Conservation (phyloP, 2,797 vertebrate genomes). For the Enteromius viviparus region DNA sequence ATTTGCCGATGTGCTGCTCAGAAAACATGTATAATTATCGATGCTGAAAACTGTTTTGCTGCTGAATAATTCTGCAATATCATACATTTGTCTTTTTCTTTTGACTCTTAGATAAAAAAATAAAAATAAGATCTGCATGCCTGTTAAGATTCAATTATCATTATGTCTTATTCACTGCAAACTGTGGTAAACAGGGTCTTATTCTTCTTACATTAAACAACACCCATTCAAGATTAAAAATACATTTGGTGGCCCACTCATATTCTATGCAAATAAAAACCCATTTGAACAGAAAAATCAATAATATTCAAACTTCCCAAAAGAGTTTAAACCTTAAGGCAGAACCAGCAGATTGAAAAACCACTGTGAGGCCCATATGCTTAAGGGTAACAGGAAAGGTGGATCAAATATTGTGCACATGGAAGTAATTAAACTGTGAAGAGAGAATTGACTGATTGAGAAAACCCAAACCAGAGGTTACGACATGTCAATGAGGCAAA, state of each 20-base stretch:
- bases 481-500: neutral
- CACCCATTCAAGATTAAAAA: neutral
- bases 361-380: neutral
- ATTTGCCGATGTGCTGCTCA: neutral
- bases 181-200: neutral
- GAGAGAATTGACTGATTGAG: neutral
- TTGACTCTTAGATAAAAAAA: too few relatives aligned
- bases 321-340: neutral
- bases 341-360: neutral
- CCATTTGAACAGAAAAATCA: neutral
- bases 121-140: too few relatives aligned
- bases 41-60: neutral
- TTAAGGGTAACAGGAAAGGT: slow-evolving; percentile 7
- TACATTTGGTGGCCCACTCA: neutral
- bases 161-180: too few relatives aligned
- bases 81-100: too few relatives aligned
- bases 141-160: too few relatives aligned
- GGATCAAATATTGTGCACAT: slow-evolving; percentile 2
- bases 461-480: neutral
- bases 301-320: neutral
- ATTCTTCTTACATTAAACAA: neutral
- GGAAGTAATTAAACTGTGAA: slow-evolving; percentile 36
- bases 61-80: too few relatives aligned
- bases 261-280: neutral
- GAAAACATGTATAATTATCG: neutral